These are phyloP conservation scores for Antheraea assamensis DNA, from an alignment of 2,888 invertebrate genomes.

Conservation along the genomic window DNA sequence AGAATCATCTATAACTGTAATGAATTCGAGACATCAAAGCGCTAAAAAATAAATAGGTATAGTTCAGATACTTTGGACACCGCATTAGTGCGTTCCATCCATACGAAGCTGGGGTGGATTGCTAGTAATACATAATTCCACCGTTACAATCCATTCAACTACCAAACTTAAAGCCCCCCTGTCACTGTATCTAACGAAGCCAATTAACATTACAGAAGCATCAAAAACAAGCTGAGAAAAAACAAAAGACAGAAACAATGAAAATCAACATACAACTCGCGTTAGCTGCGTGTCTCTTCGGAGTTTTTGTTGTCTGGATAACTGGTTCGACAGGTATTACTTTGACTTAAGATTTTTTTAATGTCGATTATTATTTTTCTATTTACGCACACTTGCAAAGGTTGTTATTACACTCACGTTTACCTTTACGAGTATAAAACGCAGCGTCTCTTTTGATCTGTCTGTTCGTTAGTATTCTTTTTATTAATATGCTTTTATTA, in stretches of 20 bases:
- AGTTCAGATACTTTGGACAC: no score
- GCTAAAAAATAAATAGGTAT: no score
- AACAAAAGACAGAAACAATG: conserved; percentile 26
- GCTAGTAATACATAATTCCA: not conserved
- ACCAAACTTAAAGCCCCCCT: not conserved
- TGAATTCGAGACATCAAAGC: no score
- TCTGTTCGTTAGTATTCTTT: not conserved
- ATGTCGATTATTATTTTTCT: not conserved
- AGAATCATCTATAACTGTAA: no score
- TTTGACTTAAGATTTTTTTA: conserved; percentile 15
- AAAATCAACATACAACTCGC: conserved; percentile 37
- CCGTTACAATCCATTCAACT: not conserved
- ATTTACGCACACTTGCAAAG: not conserved
- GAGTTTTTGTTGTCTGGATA: conserved; percentile 45
- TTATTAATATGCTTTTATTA: not conserved
- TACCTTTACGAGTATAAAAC: not conserved
- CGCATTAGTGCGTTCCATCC: no score
- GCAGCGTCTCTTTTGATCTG: not conserved
- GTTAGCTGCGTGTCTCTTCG: conserved; percentile 42
- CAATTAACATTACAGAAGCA: conserved; percentile 14
- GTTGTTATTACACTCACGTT: not conserved
- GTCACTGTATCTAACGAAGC: not conserved
- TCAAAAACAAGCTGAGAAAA: conserved; percentile 4
- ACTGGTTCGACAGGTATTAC: conserved; percentile 49
- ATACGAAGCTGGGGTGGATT: no score